Evolutionary conservation across 30 jellyfish, hydroid and myxozoan genomes (phyloP).

Genomic region (Aurelia sp.): DNA sequence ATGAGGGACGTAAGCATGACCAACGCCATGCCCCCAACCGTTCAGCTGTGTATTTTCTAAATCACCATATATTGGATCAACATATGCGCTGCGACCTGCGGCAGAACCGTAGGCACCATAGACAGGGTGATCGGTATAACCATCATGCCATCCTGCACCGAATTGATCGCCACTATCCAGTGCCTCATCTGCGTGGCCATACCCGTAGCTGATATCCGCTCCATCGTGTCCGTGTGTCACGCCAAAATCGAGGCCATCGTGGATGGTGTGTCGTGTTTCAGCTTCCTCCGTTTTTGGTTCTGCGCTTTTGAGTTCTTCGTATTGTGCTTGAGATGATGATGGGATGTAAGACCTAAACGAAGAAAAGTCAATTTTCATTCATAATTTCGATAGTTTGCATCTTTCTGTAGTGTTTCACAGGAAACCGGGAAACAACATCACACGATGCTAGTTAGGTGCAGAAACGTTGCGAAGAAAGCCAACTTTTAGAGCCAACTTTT

Average conservation of each 20-base stretch:
- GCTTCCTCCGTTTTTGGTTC: conserved; percentile 22
- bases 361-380: neutral
- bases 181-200: neutral
- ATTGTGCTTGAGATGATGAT: neutral
- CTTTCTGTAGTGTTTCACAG: too few relatives aligned
- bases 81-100: conserved; percentile 37
- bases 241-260: conserved; percentile 48
- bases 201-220: conserved; percentile 13
- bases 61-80: conserved; percentile 42
- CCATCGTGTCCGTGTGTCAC: conserved; percentile 14
- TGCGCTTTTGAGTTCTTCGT: too few relatives aligned
- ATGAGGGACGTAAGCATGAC: conserved; percentile 23
- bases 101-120: conserved; percentile 27
- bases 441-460: too few relatives aligned
- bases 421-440: too few relatives aligned
- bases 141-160: conserved; percentile 58
- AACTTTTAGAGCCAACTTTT: too few relatives aligned
- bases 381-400: too few relatives aligned
- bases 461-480: too few relatives aligned
- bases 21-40: conserved; percentile 47
- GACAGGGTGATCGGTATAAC: conserved; percentile 49
- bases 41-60: conserved; percentile 13
- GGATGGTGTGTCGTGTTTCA: conserved; percentile 25
- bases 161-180: conserved; percentile 7
- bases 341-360: conserved; percentile 38